These are phyloP conservation scores for Bombus vancouverensis DNA, from an alignment of 1,140 invertebrate species.

Conservation along the genomic window DNA sequence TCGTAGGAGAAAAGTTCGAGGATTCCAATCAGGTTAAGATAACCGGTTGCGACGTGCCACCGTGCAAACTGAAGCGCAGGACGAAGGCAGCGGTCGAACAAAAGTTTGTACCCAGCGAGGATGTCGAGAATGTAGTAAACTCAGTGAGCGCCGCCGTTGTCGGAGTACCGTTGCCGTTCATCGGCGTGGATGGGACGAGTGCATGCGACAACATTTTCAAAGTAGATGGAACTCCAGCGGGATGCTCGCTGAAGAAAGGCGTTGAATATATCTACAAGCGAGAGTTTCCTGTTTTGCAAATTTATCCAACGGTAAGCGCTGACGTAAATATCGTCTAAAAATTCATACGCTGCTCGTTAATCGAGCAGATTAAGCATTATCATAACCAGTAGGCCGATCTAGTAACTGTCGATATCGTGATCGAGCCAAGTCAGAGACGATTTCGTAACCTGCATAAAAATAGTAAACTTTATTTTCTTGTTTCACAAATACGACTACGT, in stretches of 20 bases:
- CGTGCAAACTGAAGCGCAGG: constrained; percentile 86
- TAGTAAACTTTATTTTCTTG: too few species aligned
- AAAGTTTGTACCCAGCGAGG: constrained; percentile 83
- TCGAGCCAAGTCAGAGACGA: neutral
- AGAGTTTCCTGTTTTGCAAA: constrained; percentile 85
- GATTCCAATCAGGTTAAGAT: constrained; percentile 81
- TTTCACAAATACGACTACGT: neutral
- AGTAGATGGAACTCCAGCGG: constrained; percentile 82
- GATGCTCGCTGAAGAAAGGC: constrained; percentile 87
- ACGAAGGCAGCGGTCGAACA: constrained; percentile 83
- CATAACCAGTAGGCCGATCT: neutral
- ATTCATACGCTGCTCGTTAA: neutral
- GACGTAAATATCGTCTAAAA: neutral
- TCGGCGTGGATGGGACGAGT: constrained; percentile 88
- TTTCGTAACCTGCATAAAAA: neutral
- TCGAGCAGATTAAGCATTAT: constrained; percentile 21
- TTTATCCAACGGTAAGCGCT: constrained; percentile 86
- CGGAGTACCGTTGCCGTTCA: constrained; percentile 86
- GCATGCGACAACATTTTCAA: constrained; percentile 86
- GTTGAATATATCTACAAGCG: constrained; percentile 87
- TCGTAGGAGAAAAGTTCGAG: constrained; percentile 26
- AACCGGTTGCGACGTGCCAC: constrained; percentile 84
- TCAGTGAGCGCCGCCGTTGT: constrained; percentile 85
- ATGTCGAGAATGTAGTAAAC: constrained; percentile 81
- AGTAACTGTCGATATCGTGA: neutral